Conservation (phyloP, 2,888 invertebrate species). For the Drosophila anomalata region DNA sequence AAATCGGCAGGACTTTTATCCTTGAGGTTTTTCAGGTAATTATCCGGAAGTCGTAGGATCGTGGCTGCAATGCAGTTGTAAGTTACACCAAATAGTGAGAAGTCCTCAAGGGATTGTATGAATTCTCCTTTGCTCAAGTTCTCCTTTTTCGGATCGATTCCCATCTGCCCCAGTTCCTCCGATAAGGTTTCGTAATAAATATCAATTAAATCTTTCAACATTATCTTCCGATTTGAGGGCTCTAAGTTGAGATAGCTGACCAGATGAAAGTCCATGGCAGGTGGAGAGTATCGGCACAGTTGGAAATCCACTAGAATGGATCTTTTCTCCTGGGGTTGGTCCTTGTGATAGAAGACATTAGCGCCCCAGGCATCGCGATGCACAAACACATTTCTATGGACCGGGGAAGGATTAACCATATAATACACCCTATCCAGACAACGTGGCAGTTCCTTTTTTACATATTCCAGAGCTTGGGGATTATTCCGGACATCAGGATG, state of each 20-base stretch:
- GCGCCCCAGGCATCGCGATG: constrained; percentile 83
- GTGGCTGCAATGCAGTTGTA: constrained; percentile 82
- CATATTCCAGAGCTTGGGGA: constrained; percentile 60
- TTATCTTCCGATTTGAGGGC: constrained; percentile 52
- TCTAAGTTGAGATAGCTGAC: constrained; percentile 76
- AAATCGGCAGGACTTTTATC: constrained; percentile 78
- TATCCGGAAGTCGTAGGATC: constrained; percentile 78
- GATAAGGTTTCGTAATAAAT: constrained; percentile 72
- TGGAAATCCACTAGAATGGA: constrained; percentile 83
- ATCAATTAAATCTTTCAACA: constrained; percentile 46
- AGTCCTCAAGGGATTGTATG: constrained; percentile 77
- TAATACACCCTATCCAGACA: constrained; percentile 67
- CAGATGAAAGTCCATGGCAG: constrained; percentile 80
- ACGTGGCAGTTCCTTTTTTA: constrained; percentile 70
- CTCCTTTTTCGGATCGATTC: constrained; percentile 68
- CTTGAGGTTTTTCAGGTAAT: constrained; percentile 80
- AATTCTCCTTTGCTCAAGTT: constrained; percentile 80
- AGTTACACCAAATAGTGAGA: constrained; percentile 81
- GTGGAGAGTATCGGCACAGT: constrained; percentile 80
- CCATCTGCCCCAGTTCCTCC: constrained; percentile 71
- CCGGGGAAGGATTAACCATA: constrained; percentile 79
- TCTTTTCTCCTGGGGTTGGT: constrained; percentile 43
- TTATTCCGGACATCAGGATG: constrained; percentile 57
- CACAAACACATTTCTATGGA: constrained; percentile 84
- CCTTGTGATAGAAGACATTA: constrained; percentile 79